phyloP scores from a whole-genome alignment of 2,888 invertebrate species.

The Caenorhabditis imperialis region DNA sequence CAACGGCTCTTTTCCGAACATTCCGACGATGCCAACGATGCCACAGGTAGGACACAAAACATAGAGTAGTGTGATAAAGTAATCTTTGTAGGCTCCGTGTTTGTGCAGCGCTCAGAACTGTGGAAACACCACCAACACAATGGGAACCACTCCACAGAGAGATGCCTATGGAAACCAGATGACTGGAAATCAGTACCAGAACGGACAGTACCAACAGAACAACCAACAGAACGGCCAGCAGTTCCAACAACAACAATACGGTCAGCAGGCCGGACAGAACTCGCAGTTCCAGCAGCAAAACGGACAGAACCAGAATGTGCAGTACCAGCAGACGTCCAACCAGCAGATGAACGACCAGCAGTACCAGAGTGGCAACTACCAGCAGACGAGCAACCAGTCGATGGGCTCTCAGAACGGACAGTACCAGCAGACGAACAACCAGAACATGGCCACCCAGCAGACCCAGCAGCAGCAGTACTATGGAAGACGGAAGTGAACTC shows the following conservation, averaged over 20 bases:
- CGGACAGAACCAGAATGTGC: slow-evolving; percentile 10
- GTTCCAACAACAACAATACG: no score
- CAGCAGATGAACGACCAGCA: slow-evolving; percentile 11
- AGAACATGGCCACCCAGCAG: slow-evolving; percentile 40
- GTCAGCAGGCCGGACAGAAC: no score
- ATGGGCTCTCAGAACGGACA: slow-evolving; percentile 16
- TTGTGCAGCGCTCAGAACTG: slow-evolving; percentile 61
- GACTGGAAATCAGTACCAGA: slow-evolving; percentile 22
- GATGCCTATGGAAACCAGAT: slow-evolving; percentile 53
- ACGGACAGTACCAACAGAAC: slow-evolving; percentile 31
- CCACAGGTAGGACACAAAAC: slow-evolving; percentile 50
- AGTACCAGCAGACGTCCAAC: slow-evolving; percentile 10
- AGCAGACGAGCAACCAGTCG: slow-evolving; percentile 1
- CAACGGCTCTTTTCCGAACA: slow-evolving; percentile 57
- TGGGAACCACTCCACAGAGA: slow-evolving; percentile 41
- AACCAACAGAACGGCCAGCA: slow-evolving; percentile 40
- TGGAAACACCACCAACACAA: slow-evolving; percentile 48
- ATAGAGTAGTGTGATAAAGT: not conserved
- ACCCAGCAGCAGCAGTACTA: slow-evolving; percentile 53
- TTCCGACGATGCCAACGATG: slow-evolving; percentile 61
- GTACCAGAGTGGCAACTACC: slow-evolving; percentile 17
- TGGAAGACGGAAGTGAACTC: slow-evolving; percentile 40
- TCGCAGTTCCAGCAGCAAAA: slow-evolving; percentile 38
- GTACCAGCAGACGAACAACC: slow-evolving; percentile 41
- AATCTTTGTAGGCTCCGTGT: slow-evolving; percentile 60